A percentile compares a stretch with the other conserved stretches of the same genome.
phyloP scores from a whole-genome alignment of 2,797 vertebrate genomes.

The Phrynocephalus guinanensis region DNA sequence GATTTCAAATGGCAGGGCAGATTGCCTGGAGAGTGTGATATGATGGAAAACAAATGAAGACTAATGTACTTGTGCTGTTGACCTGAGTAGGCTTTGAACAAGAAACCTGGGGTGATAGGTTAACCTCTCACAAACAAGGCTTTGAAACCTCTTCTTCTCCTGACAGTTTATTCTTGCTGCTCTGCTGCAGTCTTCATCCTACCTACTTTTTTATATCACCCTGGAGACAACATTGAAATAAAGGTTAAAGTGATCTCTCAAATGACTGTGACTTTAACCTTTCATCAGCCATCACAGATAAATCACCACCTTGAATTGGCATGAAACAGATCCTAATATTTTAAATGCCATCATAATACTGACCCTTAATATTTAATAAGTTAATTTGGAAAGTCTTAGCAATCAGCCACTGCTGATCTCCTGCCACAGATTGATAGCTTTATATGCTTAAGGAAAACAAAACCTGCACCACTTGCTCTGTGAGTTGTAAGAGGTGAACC shows the following conservation, averaged over 20 bases:
- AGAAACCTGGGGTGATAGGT: not conserved
- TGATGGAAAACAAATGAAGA: slow-evolving; percentile 16
- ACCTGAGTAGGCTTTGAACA: slow-evolving; percentile 10
- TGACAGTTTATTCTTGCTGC: not conserved
- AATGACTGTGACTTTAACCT: slow-evolving; percentile 36
- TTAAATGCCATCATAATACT: slow-evolving; percentile 60
- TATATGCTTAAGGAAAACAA: not conserved
- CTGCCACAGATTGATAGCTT: slow-evolving; percentile 39
- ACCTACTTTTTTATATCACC: slow-evolving; percentile 56
- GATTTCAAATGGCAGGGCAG: slow-evolving; percentile 19
- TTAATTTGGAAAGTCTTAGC: slow-evolving; percentile 53
- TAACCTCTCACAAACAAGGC: slow-evolving; percentile 13
- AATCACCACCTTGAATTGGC: slow-evolving; percentile 61
- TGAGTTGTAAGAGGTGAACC: rapidly evolving
- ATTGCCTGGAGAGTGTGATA: not conserved
- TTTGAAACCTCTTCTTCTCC: slow-evolving; percentile 28
- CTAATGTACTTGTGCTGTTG: not conserved
- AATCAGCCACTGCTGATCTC: slow-evolving; percentile 31
- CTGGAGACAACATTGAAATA: slow-evolving; percentile 32
- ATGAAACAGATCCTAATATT: slow-evolving; percentile 26
- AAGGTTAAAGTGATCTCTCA: slow-evolving; percentile 60
- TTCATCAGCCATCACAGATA: slow-evolving; percentile 59
- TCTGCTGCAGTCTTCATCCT: slow-evolving; percentile 18
- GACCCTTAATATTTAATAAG: slow-evolving; percentile 65
- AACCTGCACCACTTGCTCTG: not conserved